Evolutionary conservation across 2,113 vertebrate genomes (phyloP), one percentile per base, ranked within the genome.

Genomic region (Ciconia maguari): DNA sequence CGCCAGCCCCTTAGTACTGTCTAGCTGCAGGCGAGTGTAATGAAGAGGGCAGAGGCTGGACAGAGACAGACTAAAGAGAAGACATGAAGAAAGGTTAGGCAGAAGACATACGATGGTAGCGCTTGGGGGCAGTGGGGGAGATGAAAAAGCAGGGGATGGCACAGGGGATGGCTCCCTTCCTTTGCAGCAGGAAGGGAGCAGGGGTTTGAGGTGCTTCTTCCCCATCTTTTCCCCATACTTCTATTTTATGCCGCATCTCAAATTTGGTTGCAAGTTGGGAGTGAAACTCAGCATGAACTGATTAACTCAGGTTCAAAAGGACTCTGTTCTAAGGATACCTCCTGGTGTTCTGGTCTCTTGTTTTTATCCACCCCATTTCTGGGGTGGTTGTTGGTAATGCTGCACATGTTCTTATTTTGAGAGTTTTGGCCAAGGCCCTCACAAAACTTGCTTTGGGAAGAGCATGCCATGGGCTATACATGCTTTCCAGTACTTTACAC

Each of bases 1-100:
- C 2, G 1, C 62, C 48, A 46, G 0, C 13, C 7, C 2, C 22
- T 30, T 55, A 4, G 30, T n/a, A 6, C n/a, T 12, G 22, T 49
- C 69, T 66, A 20, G 20, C 52, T 77, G 57, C 27, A 55, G n/a
- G 30, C 9, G 55, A 24, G 16, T 5, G 27, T 60, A 16, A 42
- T 17, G 44, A 55, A 46, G 54, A 75, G 24, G 57, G 36, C 52
- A 77, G 68, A 68, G 38, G 22, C 38, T 65, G 57, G 26, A 7
- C 7, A n/a, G 38, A 64, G 17, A 29, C 1, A 4, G 34, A 46
- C 21, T 36, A 6, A 36, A 62, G 54, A 62, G 54, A 51, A 71
- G 26, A 17, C 9, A 5, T 5, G 21, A 51, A 42, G 42, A 62
- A 55, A 68, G 38, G 49, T 27, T 22, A 58, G 27, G 49, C 34